Percentiles rank a stretch among this genome's conserved stretches.
Evolutionary conservation across 2,797 vertebrate genomes (phyloP).

Genomic region (Platyrinchus mystaceus): DNA sequence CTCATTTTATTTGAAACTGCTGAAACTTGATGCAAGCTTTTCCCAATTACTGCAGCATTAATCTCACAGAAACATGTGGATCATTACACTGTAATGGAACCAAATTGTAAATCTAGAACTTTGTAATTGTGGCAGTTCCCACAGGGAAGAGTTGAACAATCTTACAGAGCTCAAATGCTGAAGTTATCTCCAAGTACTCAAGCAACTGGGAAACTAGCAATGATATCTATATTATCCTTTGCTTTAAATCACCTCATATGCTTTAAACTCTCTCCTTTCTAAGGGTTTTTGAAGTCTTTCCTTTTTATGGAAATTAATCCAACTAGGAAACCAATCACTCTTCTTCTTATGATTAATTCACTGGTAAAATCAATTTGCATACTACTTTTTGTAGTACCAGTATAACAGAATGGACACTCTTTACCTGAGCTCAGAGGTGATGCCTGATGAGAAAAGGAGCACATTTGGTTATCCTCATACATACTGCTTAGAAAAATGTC

Average conservation of each 20-base stretch:
- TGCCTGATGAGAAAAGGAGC: neutral
- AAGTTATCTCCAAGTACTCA: neutral
- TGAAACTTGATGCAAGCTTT: neutral
- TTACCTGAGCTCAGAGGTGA: neutral
- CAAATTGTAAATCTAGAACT: neutral
- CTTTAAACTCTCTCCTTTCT: neutral
- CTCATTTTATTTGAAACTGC: neutral
- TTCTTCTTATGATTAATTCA: neutral
- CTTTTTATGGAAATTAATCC: neutral
- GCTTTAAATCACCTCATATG: neutral
- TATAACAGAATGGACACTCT: neutral
- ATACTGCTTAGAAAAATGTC: neutral
- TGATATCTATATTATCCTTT: neutral
- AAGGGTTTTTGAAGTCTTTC: neutral
- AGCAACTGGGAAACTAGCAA: neutral
- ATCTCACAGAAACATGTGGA: neutral
- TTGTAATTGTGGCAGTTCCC: neutral
- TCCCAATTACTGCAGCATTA: neutral
- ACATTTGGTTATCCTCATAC: neutral
- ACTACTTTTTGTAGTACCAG: neutral
- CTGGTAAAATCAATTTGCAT: neutral
- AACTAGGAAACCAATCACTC: neutral
- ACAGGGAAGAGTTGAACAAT: neutral
- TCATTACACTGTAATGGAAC: neutral
- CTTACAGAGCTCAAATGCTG: neutral